phyloP scores from a whole-genome alignment of 2,888 invertebrate species.

The Julus scanicus region DNA sequence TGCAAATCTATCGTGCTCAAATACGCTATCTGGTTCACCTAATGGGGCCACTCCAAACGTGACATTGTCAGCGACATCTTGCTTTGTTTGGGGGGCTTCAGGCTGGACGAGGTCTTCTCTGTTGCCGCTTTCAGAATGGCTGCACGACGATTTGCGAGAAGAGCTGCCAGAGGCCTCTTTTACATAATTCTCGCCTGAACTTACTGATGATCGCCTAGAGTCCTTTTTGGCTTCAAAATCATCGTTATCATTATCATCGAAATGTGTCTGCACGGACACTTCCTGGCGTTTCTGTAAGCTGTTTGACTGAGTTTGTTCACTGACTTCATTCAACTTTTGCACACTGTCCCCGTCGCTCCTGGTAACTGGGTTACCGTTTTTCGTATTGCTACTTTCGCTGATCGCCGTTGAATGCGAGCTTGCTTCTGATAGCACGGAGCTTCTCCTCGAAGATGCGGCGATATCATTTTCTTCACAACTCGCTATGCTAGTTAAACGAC shows the following conservation, averaged over 20 bases:
- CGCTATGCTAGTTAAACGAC: not conserved
- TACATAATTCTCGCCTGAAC: not conserved
- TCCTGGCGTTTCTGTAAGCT: not conserved
- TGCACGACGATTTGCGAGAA: not conserved
- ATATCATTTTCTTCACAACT: not conserved
- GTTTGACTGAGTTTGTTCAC: not conserved
- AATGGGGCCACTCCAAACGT: not conserved
- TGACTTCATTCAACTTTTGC: not conserved
- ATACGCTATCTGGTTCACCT: conserved; percentile 48
- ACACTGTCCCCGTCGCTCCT: not conserved
- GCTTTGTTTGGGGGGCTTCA: not conserved
- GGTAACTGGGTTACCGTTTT: not conserved
- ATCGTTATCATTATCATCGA: not conserved
- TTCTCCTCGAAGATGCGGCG: not conserved
- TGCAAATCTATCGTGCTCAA: conserved; percentile 32
- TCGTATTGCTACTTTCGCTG: not conserved
- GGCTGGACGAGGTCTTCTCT: conserved; percentile 1
- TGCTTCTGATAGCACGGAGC: not conserved
- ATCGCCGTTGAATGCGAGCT: conserved; percentile 21
- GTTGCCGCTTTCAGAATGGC: not conserved
- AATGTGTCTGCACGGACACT: conserved; percentile 21
- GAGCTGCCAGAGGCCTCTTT: not conserved
- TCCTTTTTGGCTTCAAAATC: not conserved
- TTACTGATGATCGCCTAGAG: not conserved
- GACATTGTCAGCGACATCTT: not conserved